phyloP scores from a whole-genome alignment of 2,113 vertebrate genomes.

The Psophia crepitans region DNA sequence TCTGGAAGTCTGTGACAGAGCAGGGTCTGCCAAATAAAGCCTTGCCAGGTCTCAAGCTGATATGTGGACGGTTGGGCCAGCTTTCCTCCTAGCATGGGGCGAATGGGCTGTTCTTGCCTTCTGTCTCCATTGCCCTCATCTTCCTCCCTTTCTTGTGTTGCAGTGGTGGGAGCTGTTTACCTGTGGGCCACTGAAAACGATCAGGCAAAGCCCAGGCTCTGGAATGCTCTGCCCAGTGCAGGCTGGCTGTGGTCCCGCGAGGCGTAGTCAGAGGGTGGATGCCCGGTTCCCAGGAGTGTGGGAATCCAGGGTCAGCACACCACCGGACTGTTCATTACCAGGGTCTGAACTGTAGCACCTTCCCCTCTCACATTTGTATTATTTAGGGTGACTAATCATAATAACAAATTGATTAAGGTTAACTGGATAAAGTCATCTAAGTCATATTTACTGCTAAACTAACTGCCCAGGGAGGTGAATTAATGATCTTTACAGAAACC shows the following conservation, averaged over 20 bases:
- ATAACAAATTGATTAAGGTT: slow-evolving; percentile 73
- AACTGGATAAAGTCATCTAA: slow-evolving; percentile 69
- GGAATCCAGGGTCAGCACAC: not conserved
- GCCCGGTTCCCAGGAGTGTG: not conserved
- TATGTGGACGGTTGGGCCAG: not conserved
- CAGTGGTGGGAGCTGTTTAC: not conserved
- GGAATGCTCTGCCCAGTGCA: not conserved
- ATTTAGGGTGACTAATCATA: slow-evolving; percentile 70
- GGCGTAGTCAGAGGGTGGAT: not conserved
- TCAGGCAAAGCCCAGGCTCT: not conserved
- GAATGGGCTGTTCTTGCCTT: not conserved
- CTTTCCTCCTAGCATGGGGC: not conserved
- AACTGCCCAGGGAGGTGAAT: slow-evolving; percentile 71
- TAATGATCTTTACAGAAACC: slow-evolving; percentile 75
- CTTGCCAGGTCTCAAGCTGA: slow-evolving; percentile 2
- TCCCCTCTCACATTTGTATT: slow-evolving; percentile 39
- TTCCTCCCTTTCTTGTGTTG: not conserved
- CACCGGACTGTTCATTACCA: not conserved
- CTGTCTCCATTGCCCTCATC: not conserved
- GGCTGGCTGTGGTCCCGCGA: fast-evolving
- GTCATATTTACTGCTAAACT: slow-evolving; percentile 71
- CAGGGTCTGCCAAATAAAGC: not conserved
- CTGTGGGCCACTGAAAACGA: not conserved
- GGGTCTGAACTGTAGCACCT: not conserved
- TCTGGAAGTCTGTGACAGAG: not conserved